Evolutionary conservation across 2,113 vertebrate species (phyloP).

Genomic region (Pomatostomus ruficeps): DNA sequence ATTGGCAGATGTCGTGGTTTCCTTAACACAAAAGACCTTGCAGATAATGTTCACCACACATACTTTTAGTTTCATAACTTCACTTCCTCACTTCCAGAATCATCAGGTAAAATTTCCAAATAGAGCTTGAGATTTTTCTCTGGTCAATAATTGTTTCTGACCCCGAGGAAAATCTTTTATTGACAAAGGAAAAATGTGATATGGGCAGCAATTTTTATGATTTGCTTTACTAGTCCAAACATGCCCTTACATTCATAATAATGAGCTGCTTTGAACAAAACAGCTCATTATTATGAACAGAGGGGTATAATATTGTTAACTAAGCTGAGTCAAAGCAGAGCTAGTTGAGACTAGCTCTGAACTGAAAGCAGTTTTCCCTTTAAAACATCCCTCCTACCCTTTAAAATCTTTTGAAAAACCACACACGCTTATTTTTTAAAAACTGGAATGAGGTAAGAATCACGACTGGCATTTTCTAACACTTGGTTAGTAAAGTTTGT

Average conservation of each 20-base stretch:
- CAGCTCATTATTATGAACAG: constrained; percentile 69
- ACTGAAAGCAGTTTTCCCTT: constrained; percentile 47
- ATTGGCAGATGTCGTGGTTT: constrained; percentile 94
- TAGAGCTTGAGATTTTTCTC: constrained; percentile 22
- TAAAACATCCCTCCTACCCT: constrained; percentile 15
- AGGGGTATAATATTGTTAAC: constrained; percentile 57
- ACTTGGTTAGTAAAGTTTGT: constrained; percentile 28
- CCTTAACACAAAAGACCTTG: constrained; percentile 78
- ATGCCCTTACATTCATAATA: constrained; percentile 70
- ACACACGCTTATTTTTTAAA: constrained; percentile 42
- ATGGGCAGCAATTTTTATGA: constrained; percentile 61
- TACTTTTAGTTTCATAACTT: constrained; percentile 68
- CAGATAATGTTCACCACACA: constrained; percentile 70
- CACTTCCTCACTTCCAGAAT: constrained; percentile 12
- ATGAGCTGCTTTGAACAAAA: constrained; percentile 72
- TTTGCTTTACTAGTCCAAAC: constrained; percentile 73
- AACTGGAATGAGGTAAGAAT: constrained; percentile 24
- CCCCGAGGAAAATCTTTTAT: constrained; percentile 62
- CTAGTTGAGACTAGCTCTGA: constrained; percentile 42
- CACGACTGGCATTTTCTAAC: constrained; percentile 12
- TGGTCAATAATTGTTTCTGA: constrained; percentile 63
- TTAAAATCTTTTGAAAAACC: constrained; percentile 56
- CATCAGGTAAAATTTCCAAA: constrained; percentile 36
- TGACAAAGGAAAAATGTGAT: constrained; percentile 52
- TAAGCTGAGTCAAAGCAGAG: constrained; percentile 63